phyloP scores from a whole-genome alignment of 1,140 invertebrate genomes.

The Drosophila ananassae region DNA sequence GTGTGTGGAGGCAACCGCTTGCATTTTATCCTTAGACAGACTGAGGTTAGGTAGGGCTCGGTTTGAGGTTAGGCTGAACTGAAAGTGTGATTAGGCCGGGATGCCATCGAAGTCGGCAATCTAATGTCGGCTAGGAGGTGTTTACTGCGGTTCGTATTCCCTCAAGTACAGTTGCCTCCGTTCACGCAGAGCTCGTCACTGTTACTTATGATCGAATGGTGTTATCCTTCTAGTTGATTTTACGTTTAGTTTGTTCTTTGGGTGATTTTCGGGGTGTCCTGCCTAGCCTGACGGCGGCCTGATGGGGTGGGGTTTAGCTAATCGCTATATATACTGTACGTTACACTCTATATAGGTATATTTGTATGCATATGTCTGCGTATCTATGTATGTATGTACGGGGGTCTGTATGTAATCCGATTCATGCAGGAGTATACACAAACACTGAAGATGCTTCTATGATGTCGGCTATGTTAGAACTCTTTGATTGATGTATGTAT shows the following conservation, averaged over 20 bases:
- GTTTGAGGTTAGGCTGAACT: slow-evolving; percentile 30
- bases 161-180: slow-evolving; percentile 24
- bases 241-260: slow-evolving; percentile 38
- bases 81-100: slow-evolving; percentile 21
- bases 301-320: slow-evolving; percentile 18
- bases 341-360: slow-evolving; percentile 41
- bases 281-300: not conserved
- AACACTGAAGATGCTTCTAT: slow-evolving; percentile 72
- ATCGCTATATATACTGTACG: slow-evolving; percentile 46
- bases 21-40: slow-evolving; percentile 51
- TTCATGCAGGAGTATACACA: slow-evolving; percentile 73
- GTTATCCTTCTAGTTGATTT: slow-evolving; percentile 42
- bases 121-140: not conserved
- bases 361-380: slow-evolving; percentile 54
- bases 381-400: slow-evolving; percentile 55
- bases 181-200: slow-evolving; percentile 30
- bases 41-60: slow-evolving; percentile 57
- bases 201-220: slow-evolving; percentile 58
- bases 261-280: slow-evolving; percentile 7
- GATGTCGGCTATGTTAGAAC: slow-evolving; percentile 56
- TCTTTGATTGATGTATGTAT: slow-evolving; percentile 65
- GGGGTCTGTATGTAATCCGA: slow-evolving; percentile 50
- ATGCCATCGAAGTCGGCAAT: slow-evolving; percentile 10
- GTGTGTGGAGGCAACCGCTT: slow-evolving; percentile 50
- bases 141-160: not conserved